A percentile compares a stretch with the other conserved stretches of the same genome.
phyloP scores from a whole-genome alignment of 2,113 vertebrate genomes.

The Gymnogyps californianus region DNA sequence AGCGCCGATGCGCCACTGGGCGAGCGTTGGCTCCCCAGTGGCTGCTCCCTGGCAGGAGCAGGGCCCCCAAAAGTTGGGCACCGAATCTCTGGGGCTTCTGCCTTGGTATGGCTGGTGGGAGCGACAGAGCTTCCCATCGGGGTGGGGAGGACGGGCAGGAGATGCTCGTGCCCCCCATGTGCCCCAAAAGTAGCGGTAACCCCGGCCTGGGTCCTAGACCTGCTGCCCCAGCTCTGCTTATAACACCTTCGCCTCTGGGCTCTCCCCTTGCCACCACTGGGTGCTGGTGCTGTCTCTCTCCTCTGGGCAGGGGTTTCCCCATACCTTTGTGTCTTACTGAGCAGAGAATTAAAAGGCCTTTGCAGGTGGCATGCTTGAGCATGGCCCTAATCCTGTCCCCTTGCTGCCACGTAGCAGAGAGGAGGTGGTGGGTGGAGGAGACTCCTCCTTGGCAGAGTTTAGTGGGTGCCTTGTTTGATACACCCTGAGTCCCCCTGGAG shows the following conservation, averaged over 20 bases:
- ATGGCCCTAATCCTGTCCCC: neutral
- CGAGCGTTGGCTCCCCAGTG: rapidly evolving
- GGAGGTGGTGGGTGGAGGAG: neutral
- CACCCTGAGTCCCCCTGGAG: neutral
- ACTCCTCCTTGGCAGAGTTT: neutral
- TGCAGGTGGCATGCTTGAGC: neutral
- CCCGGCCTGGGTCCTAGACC: neutral
- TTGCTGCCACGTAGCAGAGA: neutral
- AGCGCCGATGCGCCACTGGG: neutral
- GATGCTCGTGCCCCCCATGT: rapidly evolving
- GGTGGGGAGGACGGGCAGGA: neutral
- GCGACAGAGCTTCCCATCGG: neutral
- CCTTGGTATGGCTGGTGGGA: neutral
- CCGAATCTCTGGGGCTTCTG: neutral
- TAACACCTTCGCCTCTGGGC: rapidly evolving
- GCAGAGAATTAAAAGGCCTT: neutral
- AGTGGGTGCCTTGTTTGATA: neutral
- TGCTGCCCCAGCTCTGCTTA: neutral
- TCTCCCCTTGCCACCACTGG: neutral
- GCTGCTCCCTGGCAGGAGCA: neutral
- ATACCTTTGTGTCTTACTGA: neutral
- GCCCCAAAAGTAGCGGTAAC: neutral
- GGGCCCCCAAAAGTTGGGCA: neutral
- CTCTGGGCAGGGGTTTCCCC: neutral
- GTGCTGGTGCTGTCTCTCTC: neutral